Base-by-base conservation (phyloP, 2,797 vertebrate species). In the Ambastaia sidthimunki region DNA sequence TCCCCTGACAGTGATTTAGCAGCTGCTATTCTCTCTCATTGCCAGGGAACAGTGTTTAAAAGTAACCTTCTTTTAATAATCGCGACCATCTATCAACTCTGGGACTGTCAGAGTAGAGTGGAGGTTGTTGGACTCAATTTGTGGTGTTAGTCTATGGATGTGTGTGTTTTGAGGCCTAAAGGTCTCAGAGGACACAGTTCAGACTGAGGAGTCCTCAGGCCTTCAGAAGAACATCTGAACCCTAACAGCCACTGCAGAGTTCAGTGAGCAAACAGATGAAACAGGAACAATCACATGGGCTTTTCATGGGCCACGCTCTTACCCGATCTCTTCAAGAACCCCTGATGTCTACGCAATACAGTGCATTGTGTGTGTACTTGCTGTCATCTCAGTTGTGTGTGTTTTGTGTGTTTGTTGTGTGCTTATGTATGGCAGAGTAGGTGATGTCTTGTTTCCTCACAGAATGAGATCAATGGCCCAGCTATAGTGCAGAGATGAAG, bases 61-160 rank as follows among this genome's bases (percentile, higher is more conserved):
- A 92, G 91, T 91, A 93, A 93, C 92, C 92, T 93, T 94, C 92
- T 93, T 92, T 92, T 89, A 91, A 92, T 93, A 93, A 94, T 92
- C 89, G 89, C 85, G 84, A 87, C 87, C 89, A 93, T 94, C 90
- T 85, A 90, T 94, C 93, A 92, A 88, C 88, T 90, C 83, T 89
- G 13, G 80, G 86, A 89, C 90, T 91, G 91, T 92, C 91, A 89
- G 77, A 78, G 78, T 86, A 37, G 48, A 86, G 85, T 77, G 81
- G 82, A 80, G 77, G 84, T 85, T 87, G 88, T 86, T 87, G 85
- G 89, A 73, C 66, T 74, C 41, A 83, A 67, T 76, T 60, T 41
- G 59, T 37, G 47, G 48, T 21, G 52, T 63, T 44, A 44, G 41
- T 11, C 41, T 44, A 44, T 44, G 10, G 25, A 7, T 11, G 55